Evolutionary conservation across 2,888 invertebrate species (phyloP), one percentile per base, ranked within the genome.

Genomic region (Tetheella fluctuosa): DNA sequence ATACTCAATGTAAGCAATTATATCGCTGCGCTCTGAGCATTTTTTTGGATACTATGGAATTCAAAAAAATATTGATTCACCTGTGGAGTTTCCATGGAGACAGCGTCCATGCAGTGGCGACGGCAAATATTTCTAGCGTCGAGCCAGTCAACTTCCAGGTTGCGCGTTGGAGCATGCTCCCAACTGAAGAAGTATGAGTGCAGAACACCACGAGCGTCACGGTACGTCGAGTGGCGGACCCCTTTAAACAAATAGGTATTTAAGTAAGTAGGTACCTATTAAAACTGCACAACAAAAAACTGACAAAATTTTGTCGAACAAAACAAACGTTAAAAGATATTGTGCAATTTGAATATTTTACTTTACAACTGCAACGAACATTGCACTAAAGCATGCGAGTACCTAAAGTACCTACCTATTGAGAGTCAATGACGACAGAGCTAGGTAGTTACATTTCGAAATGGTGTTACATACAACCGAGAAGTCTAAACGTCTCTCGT

Each of bases 161-260:
- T 96, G 73, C 96, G 95, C 28, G 97, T 97, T 2, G 97, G 96
- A 57, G 94, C 94, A 83, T 97, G 97, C 76, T 97, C 97, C 97
- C 97, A 97, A 83, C 97, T 97, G 95, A 98, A 98, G 96, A 98
- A 98, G 93, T 98, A 98, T 25, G 97, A 97, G 85, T 98, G 98
- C 6, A 96, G 95, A 28, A 97, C 97, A 54, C 97, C 97, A 61
- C 97, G 94, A 13, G 96, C 97, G 85, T 98, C 98, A 73, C 97
- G 95, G 90, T 97, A 98, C 17, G 96, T 96, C 53, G 97, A 96
- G 84, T 98, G 98, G 68, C 97, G 95, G 39, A 98, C 97, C 77
- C 97, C 97, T 97, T 83, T 30, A 52, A 59, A 55, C 65, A 25
- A 67, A 55, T 67, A 17, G 54, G 62, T 58, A 15, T 54, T 65